Conservation (phyloP, 2,113 vertebrate species). For the Synodontis membranacea region DNA sequence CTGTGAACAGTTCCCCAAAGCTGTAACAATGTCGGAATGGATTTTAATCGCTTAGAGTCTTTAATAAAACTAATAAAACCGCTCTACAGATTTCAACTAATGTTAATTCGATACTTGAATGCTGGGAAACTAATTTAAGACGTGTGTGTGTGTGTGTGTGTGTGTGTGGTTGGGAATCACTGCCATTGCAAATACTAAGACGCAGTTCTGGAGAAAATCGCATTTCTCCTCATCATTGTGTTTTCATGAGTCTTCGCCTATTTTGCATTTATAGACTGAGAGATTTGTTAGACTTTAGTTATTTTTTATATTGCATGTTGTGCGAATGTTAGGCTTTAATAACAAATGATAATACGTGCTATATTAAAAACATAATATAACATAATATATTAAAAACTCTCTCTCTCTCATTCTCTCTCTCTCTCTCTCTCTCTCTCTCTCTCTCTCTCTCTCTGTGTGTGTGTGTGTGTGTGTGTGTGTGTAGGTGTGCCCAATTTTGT, state of each 20-base stretch:
- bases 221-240: neutral
- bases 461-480: neutral
- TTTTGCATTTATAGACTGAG: neutral
- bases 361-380: neutral
- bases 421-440: too few species aligned
- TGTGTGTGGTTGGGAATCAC: neutral
- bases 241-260: neutral
- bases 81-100: neutral
- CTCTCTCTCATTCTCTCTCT: too few species aligned
- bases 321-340: neutral
- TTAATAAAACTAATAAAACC: neutral
- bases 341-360: neutral
- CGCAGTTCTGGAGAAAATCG: neutral
- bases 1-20: neutral
- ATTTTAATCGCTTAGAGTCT: neutral
- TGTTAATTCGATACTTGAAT: neutral
- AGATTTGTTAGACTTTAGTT: too few species aligned
- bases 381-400: too few species aligned
- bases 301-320: neutral
- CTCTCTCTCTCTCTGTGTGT: neutral
- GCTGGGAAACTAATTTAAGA: slow-evolving; percentile 10
- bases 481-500: neutral
- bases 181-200: neutral
- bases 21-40: neutral
- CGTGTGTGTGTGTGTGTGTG: neutral